A percentile compares a stretch with the other conserved stretches of the same genome.
These are phyloP conservation scores for Melipona quadrifasciata DNA, from an alignment of 1,140 invertebrate genomes.

Conservation along the genomic window DNA sequence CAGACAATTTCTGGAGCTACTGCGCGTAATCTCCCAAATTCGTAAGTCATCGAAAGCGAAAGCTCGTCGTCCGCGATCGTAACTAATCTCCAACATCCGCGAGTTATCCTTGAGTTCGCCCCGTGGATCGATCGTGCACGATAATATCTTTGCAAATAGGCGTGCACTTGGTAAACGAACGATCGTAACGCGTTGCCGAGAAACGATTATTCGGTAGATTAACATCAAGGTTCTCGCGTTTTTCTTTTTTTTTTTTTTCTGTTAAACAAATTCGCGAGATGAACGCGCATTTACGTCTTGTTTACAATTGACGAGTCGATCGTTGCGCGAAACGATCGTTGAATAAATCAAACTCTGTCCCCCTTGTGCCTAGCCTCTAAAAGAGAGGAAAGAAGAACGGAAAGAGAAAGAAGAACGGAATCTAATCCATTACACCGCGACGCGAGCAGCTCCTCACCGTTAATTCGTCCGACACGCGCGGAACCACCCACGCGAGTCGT, in stretches of 20 bases:
- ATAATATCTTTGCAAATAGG: constrained; percentile 47
- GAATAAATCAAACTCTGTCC: neutral
- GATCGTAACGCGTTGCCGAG: neutral
- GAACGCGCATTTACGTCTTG: neutral
- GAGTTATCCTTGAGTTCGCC: constrained; percentile 32
- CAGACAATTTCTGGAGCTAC: neutral
- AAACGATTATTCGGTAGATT: constrained; percentile 43
- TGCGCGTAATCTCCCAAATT: neutral
- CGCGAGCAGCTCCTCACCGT: constrained; percentile 17
- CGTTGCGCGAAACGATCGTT: neutral
- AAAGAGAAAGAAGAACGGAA: neutral
- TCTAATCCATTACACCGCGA: constrained; percentile 44
- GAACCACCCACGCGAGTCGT: constrained; percentile 58
- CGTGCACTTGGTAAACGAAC: constrained; percentile 30
- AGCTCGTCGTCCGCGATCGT: neutral
- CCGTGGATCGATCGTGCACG: constrained; percentile 27
- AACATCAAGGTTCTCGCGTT: constrained; percentile 29
- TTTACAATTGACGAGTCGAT: neutral
- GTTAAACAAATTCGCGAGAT: neutral
- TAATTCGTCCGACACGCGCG: constrained; percentile 34
- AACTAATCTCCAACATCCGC: neutral
- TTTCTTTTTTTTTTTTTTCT: neutral
- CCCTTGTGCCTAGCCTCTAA: too few species aligned
- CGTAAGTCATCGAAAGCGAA: neutral
- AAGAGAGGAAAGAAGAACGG: too few species aligned